Evolutionary conservation across 2,888 invertebrate genomes (phyloP).

Genomic region (Corythucha ciliata): DNA sequence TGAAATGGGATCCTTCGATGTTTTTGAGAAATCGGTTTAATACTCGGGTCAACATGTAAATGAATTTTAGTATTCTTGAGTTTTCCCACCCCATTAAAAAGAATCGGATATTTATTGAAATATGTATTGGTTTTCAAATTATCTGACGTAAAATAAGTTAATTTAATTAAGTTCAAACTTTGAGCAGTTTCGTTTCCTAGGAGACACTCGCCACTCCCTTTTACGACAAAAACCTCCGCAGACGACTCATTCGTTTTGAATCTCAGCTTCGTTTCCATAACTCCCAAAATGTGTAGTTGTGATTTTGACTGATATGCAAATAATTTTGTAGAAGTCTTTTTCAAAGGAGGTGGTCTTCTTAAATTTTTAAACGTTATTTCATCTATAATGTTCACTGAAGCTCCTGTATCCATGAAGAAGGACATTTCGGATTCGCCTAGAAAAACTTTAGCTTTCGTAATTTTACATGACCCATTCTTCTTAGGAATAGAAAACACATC

Average conservation of each 20-base stretch:
- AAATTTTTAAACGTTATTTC: too few relatives aligned
- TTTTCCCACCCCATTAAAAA: constrained; percentile 2
- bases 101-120: constrained; percentile 2
- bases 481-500: too few relatives aligned
- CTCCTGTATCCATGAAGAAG: too few relatives aligned
- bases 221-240: constrained; percentile 2
- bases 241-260: background rate
- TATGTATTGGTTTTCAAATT: too few relatives aligned
- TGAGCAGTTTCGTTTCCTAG: background rate
- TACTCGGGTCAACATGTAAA: constrained; percentile 1
- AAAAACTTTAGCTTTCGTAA: too few relatives aligned
- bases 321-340: background rate
- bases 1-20: constrained; percentile 2
- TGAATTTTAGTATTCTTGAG: background rate
- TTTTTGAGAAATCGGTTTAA: too few relatives aligned
- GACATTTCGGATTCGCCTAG: too few relatives aligned
- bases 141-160: too few relatives aligned
- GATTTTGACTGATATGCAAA: constrained; percentile 1
- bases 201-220: background rate
- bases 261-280: background rate
- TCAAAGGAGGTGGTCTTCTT: too few relatives aligned
- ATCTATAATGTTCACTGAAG: too few relatives aligned
- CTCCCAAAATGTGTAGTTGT: background rate
- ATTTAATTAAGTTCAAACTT: too few relatives aligned
- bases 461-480: too few relatives aligned